Conservation (phyloP, 2,888 invertebrate species). For the Gnatocerus cornutus region DNA sequence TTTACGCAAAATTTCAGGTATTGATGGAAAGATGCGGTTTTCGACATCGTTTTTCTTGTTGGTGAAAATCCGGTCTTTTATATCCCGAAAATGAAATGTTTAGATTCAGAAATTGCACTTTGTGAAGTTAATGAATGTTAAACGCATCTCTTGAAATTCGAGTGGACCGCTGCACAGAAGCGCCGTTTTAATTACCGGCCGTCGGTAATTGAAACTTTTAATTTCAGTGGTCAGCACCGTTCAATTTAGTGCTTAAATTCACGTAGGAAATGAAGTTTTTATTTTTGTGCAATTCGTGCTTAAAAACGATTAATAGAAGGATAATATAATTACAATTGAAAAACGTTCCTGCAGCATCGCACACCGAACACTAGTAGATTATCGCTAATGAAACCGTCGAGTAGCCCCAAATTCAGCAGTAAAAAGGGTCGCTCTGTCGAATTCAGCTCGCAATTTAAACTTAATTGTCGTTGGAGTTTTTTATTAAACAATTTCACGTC, state of each 20-base stretch:
- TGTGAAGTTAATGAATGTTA: too few relatives aligned
- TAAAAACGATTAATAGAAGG: slow-evolving; percentile 7
- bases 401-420: slow-evolving; percentile 4
- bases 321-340: slow-evolving; percentile 18
- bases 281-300: neutral
- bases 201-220: neutral
- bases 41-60: too few relatives aligned
- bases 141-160: too few relatives aligned
- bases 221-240: neutral
- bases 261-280: neutral
- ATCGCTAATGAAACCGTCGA: slow-evolving; percentile 20
- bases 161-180: neutral
- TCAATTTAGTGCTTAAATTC: neutral
- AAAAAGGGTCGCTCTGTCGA: slow-evolving; percentile 19
- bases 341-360: neutral
- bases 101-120: too few relatives aligned
- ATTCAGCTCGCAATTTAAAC: slow-evolving; percentile 32
- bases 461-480: slow-evolving; percentile 36
- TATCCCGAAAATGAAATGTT: too few relatives aligned
- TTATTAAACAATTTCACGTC: slow-evolving; percentile 39
- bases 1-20: too few relatives aligned
- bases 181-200: neutral
- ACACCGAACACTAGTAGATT: slow-evolving; percentile 14
- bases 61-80: too few relatives aligned
- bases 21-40: too few relatives aligned